Evolutionary conservation across 35 echinoderm and acorn worm genomes (phyloP), one percentile per base, ranked within the genome.

Genomic region (Amphiura filiformis): DNA sequence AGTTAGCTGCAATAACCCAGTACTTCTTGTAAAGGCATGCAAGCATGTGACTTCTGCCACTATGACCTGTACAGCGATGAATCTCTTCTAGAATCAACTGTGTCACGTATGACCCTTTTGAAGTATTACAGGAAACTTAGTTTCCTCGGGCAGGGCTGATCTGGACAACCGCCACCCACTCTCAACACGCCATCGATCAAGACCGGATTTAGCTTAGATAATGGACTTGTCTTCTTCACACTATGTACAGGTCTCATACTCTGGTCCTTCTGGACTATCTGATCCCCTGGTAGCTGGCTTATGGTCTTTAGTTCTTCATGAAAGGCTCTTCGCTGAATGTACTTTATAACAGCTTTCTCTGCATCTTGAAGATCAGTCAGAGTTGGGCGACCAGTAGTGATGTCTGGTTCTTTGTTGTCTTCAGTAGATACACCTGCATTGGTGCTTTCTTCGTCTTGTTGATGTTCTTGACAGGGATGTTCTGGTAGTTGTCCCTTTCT

Each of bases 61-160:
- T 77, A 78, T 90, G 81, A 30, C 88, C 88, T 39, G 34, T 30
- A 13, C 1, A 39, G 22, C 39, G 30, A 37, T 84, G 88, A 38
- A 90, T 65, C 13, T 90, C 75, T 75, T 40, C 18, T 11, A 94
- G 26, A 7, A 94, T 81, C 0, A 94, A 56, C 17, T 82, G 1
- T 0, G 88, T n/a, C 35, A 90, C 65, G 0, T 39, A 37, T 20
- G 38, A 34, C 13, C 57, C 75, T 84, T 83, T 20, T 38, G 88
- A 32, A 84, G n/a, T 20, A 90, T 77, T 0, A 84, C 76, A 15
- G 81, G 80, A 49, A 76, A 37, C 57, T 83, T 90, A 1, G 81
- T 81, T 31, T 90, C 64, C 18, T 28, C 26, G 14, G 88, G 65
- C 9, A 90, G 31, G 2, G 32, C 32, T 32, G 88, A 52, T 42